These are phyloP conservation scores for Cheilosia variabilis DNA, from an alignment of 2,888 invertebrate species.

Conservation along the genomic window DNA sequence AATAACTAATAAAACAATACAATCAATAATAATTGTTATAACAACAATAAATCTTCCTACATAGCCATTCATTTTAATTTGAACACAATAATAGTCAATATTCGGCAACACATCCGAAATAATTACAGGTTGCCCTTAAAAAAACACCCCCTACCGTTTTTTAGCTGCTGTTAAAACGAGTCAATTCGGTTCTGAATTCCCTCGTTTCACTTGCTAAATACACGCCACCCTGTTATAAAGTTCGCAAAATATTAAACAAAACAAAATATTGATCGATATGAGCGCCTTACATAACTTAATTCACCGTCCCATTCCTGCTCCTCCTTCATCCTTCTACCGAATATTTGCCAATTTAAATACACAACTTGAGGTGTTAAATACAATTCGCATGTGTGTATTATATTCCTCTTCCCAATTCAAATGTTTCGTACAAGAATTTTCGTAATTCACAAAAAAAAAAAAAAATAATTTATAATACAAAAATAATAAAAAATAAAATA, in stretches of 20 bases:
- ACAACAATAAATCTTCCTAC: slow-evolving; percentile 57
- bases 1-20: slow-evolving; percentile 24
- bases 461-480: slow-evolving; percentile 51
- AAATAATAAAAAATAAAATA: slow-evolving; percentile 13
- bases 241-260: slow-evolving; percentile 24
- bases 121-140: no score
- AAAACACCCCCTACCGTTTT: no score
- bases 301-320: slow-evolving; percentile 32
- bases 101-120: slow-evolving; percentile 1
- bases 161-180: no score
- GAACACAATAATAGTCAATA: slow-evolving; percentile 43
- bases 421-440: slow-evolving; percentile 8
- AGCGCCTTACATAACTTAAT: slow-evolving; percentile 67
- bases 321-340: slow-evolving; percentile 5
- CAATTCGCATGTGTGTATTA: slow-evolving; percentile 8
- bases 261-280: slow-evolving; percentile 77
- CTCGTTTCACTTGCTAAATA: no score
- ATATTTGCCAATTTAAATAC: slow-evolving; percentile 21
- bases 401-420: slow-evolving; percentile 19
- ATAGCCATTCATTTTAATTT: slow-evolving; percentile 46
- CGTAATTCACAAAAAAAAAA: slow-evolving; percentile 51
- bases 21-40: slow-evolving; percentile 39
- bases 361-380: slow-evolving; percentile 26
- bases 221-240: no score
- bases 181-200: no score